Evolutionary conservation across 2,888 invertebrate species (phyloP).

Genomic region (Oscheius myriophilus): DNA sequence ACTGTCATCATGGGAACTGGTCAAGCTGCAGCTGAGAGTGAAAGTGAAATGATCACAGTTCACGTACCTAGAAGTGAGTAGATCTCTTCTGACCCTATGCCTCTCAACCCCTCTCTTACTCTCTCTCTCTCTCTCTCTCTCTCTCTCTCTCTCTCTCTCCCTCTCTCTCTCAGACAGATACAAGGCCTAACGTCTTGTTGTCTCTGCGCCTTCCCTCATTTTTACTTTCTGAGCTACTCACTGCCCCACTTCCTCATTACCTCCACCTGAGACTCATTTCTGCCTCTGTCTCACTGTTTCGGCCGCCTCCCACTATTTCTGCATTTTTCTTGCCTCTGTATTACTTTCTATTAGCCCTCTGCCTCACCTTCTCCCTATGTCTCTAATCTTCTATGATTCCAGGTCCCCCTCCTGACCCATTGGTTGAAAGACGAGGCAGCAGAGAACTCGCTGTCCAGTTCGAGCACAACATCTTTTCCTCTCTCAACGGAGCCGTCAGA

Average conservation of each 20-base stretch:
- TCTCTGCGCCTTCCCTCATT: too few relatives aligned
- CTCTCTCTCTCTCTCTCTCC: conserved; percentile 2
- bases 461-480: conserved; percentile 60
- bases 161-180: conserved; percentile 3
- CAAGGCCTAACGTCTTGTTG: too few relatives aligned
- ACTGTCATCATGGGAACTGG: conserved; percentile 66
- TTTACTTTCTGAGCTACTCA: too few relatives aligned
- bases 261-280: too few relatives aligned
- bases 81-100: too few relatives aligned
- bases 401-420: conserved; percentile 39
- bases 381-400: neutral
- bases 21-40: conserved; percentile 62
- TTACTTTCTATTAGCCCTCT: too few relatives aligned
- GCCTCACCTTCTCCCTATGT: too few relatives aligned
- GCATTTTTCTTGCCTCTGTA: too few relatives aligned
- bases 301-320: too few relatives aligned
- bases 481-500: conserved; percentile 64
- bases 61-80: conserved; percentile 53
- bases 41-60: conserved; percentile 67
- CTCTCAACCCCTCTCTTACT: neutral
- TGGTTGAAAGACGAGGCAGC: conserved; percentile 61
- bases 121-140: conserved; percentile 2
- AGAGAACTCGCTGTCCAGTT: conserved; percentile 63
- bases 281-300: too few relatives aligned
- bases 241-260: too few relatives aligned